Evolutionary conservation across 2,797 vertebrate genomes (phyloP).

Genomic region (Alfaro cultratus): DNA sequence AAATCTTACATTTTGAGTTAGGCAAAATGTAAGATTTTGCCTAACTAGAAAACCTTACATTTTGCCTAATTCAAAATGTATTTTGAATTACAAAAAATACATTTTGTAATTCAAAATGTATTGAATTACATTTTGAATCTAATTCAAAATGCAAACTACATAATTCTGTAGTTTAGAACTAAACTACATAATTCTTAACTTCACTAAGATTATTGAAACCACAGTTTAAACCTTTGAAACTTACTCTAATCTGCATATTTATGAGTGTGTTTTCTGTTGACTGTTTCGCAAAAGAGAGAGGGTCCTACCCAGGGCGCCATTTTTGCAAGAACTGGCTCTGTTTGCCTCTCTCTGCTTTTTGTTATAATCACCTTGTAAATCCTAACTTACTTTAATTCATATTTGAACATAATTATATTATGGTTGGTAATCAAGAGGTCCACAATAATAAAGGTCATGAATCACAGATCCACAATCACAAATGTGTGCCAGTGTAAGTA

Average conservation of each 20-base stretch:
- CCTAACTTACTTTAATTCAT: background rate
- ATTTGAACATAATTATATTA: background rate
- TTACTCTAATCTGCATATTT: background rate
- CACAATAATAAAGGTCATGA: background rate
- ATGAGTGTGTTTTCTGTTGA: too few relatives aligned
- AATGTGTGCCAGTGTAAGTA: slow-evolving; percentile 35
- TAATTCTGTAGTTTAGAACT: background rate
- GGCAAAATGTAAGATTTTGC: too few relatives aligned
- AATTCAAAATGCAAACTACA: too few relatives aligned
- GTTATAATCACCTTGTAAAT: background rate
- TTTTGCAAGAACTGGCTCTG: too few relatives aligned
- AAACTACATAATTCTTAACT: background rate
- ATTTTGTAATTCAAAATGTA: too few relatives aligned
- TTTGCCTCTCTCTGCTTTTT: too few relatives aligned
- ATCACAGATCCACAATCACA: background rate
- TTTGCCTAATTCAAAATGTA: too few relatives aligned
- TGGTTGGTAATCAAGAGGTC: background rate
- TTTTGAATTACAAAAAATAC: too few relatives aligned
- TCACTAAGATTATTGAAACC: background rate
- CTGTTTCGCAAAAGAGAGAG: too few relatives aligned
- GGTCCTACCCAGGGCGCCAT: too few relatives aligned
- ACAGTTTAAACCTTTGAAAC: background rate
- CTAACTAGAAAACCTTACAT: too few relatives aligned
- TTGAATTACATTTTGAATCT: too few relatives aligned
- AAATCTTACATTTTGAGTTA: background rate